Evolutionary conservation across 2,888 invertebrate genomes (phyloP), one percentile per base, ranked within the genome.

Genomic region (Tenthredo distinguenda): DNA sequence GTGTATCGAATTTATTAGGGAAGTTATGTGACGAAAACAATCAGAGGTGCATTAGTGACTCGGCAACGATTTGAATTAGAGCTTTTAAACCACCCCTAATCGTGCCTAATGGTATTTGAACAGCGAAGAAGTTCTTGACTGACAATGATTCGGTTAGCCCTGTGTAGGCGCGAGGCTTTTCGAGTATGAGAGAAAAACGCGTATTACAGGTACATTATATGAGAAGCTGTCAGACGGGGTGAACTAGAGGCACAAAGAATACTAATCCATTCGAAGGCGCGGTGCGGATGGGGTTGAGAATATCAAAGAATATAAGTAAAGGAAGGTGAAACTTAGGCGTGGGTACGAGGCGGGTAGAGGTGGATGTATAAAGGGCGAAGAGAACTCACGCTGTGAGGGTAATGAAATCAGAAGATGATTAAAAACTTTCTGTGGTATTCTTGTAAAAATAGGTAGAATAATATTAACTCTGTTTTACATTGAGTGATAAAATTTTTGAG

Each of bases 381-480:
- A 74, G 21, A 81, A 62, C 58, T 62, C 81, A 50, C 81, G 81
- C 81, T 40, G 81, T 21, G 62, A 40, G 43, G 62, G 58, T 81
- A 81, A 81, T 81, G 81, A 81, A 81, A 81, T 81, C 40, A 81
- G 62, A 62, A 40, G 81, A 81, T 81, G 81, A 81, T 81, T 81
- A 81, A 81, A 81, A 81, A 81, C 62, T 81, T 81, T 55, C 18
- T 58, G 10, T 40, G 37, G 12, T 26, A 81, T 81, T 62, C 62
- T 40, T 12, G 62, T 37, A n/a, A 40, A 81, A 81, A 81, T 62
- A 62, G 40, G 21, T 34, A 77, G 55, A 40, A 81, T 37, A 40
- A 55, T 34, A 55, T 81, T 81, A 62, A 62, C 58, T 62, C 31
- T 6, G 34, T 81, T 43, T 74, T 71, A n/a, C 34, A 71, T 55